Conservation (phyloP, 2,113 vertebrate genomes). For the Oreochromis aureus region DNA sequence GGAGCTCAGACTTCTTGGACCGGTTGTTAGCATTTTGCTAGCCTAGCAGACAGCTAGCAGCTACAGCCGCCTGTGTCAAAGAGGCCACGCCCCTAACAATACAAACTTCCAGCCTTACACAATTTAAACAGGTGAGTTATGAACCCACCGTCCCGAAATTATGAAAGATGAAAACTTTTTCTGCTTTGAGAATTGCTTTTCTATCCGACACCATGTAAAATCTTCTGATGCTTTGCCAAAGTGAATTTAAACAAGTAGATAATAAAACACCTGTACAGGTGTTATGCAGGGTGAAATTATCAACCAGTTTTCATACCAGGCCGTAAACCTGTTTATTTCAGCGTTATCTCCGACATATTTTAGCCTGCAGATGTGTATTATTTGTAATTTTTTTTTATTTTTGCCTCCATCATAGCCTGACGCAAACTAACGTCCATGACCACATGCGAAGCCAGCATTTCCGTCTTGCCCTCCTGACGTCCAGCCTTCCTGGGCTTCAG, state of each 20-base stretch:
- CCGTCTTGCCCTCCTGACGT: neutral
- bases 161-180: neutral
- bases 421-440: neutral
- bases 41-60: neutral
- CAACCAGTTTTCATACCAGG: neutral
- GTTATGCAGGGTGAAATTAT: neutral
- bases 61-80: neutral
- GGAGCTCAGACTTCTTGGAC: neutral
- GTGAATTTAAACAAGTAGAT: neutral
- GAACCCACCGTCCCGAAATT: neutral
- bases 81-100: neutral
- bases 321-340: neutral
- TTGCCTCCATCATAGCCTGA: neutral
- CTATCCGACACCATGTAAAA: neutral
- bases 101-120: neutral
- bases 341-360: neutral
- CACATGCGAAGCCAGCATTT: neutral
- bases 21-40: neutral
- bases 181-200: neutral
- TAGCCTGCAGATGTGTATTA: neutral
- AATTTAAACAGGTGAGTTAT: neutral
- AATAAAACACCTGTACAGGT: too few relatives aligned
- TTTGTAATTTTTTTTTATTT: neutral
- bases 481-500: neutral
- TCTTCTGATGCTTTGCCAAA: neutral